A percentile compares a stretch with the other conserved stretches of the same genome.
These are phyloP conservation scores for Porphyrio hochstetteri DNA, from an alignment of 2,113 vertebrate genomes.

Conservation along the genomic window DNA sequence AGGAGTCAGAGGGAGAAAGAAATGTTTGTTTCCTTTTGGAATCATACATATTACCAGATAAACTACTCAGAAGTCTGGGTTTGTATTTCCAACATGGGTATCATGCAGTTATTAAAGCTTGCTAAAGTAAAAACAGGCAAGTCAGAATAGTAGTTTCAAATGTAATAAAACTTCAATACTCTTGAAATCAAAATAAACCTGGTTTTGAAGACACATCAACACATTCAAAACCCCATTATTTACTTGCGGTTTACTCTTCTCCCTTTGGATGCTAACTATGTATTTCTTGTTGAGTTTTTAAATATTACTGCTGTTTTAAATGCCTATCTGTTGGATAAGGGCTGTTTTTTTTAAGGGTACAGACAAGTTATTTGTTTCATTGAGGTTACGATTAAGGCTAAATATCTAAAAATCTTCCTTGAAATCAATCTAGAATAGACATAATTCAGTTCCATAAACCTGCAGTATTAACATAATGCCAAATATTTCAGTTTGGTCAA, in stretches of 20 bases:
- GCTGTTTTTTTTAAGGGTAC: neutral
- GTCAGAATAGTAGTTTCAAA: neutral
- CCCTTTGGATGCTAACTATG: neutral
- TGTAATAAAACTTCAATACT: neutral
- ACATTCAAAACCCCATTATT: neutral
- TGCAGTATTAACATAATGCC: neutral
- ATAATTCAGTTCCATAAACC: neutral
- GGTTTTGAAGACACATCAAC: neutral
- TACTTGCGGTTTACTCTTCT: neutral
- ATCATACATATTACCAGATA: neutral
- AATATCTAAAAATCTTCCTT: neutral
- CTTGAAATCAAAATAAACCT: neutral
- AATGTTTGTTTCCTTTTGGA: neutral
- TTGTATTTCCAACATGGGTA: neutral
- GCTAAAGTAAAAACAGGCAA: neutral
- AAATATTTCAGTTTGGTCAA: neutral
- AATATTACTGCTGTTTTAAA: neutral
- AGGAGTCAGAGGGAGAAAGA: neutral
- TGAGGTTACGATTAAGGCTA: neutral
- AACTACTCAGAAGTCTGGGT: no score
- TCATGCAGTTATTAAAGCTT: neutral
- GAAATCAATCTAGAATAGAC: neutral
- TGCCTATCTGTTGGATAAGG: rapidly evolving
- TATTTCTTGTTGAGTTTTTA: neutral
- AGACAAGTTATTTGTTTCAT: neutral